Conservation (phyloP, 1,140 invertebrate genomes). For the Delia radicum region DNA sequence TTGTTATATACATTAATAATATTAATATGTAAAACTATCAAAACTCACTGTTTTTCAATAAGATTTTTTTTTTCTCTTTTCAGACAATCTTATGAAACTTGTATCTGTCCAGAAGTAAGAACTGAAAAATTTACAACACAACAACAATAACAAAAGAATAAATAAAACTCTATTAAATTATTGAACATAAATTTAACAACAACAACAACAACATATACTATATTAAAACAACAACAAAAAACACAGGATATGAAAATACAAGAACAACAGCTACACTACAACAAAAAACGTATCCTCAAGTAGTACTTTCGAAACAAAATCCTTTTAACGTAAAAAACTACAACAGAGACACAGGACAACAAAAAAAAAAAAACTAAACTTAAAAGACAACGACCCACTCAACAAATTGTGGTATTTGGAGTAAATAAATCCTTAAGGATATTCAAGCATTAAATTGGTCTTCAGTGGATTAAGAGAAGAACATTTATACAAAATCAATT, state of each 20-base stretch:
- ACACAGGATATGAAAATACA: background rate
- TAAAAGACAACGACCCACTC: background rate
- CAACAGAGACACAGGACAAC: no score
- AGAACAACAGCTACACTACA: background rate
- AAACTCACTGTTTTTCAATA: no score
- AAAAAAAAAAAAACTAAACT: background rate
- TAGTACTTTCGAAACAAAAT: no score
- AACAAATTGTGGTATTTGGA: background rate
- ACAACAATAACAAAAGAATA: constrained; percentile 26
- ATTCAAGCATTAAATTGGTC: background rate
- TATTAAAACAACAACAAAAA: constrained; percentile 6
- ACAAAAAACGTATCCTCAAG: background rate
- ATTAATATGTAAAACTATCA: no score
- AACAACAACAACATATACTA: background rate
- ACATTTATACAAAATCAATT: background rate
- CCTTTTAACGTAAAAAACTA: no score
- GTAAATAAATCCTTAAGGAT: background rate
- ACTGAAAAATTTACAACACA: constrained; percentile 14
- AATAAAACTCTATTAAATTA: no score
- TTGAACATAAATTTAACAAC: background rate
- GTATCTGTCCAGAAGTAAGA: constrained; percentile 29
- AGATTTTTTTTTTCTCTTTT: constrained; percentile 31
- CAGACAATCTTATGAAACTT: constrained; percentile 39
- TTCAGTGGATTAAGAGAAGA: constrained; percentile 2
- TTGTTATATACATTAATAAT: no score